phyloP scores from a whole-genome alignment of 2,797 vertebrate species.

The Anguilla megastoma region DNA sequence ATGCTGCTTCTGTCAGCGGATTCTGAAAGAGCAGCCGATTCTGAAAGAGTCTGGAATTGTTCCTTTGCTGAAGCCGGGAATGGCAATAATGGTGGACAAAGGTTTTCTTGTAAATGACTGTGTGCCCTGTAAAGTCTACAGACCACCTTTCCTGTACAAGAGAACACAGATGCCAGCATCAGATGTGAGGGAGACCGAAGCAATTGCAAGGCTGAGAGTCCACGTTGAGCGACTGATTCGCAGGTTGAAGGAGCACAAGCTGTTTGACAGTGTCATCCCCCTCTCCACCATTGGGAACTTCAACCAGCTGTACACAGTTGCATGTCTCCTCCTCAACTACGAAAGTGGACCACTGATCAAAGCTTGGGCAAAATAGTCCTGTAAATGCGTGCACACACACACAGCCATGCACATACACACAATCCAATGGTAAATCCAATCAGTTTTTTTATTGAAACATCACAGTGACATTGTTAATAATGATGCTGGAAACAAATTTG shows the following conservation, averaged over 20 bases:
- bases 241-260: constrained; percentile 26
- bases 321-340: constrained; percentile 28
- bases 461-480: too few relatives aligned
- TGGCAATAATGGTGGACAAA: constrained; percentile 28
- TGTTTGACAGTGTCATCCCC: constrained; percentile 33
- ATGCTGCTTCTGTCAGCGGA: constrained; percentile 32
- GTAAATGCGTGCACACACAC: too few relatives aligned
- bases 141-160: neutral
- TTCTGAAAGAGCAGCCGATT: neutral
- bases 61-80: neutral
- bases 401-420: neutral
- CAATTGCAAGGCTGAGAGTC: constrained; percentile 14
- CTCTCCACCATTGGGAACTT: constrained; percentile 33
- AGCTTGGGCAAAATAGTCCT: neutral
- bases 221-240: constrained; percentile 30
- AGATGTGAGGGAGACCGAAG: constrained; percentile 14
- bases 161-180: constrained; percentile 19
- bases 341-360: neutral
- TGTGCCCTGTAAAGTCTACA: neutral
- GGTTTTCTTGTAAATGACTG: constrained; percentile 27
- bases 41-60: constrained; percentile 5
- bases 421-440: neutral
- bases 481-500: too few relatives aligned
- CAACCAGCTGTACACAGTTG: constrained; percentile 33
- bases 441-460: neutral